A percentile compares a stretch with the other conserved stretches of the same genome.
Evolutionary conservation across 1,140 invertebrate species (phyloP).

Genomic region (Caenorhabditis inopinata): DNA sequence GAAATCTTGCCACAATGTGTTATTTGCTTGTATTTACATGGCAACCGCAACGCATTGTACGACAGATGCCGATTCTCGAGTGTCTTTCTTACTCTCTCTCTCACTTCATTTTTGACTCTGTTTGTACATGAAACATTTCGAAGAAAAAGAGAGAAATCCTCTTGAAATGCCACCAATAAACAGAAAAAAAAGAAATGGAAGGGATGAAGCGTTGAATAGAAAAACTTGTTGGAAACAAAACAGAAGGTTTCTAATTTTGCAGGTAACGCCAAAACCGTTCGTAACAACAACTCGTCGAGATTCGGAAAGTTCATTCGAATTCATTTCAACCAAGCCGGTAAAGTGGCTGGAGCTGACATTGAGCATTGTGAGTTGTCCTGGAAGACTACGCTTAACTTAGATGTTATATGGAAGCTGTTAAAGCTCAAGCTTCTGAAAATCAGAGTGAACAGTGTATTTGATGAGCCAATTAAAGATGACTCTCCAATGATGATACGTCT

Average conservation of each 20-base stretch:
- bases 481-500: too few species aligned
- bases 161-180: not conserved
- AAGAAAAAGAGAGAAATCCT: not conserved
- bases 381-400: too few species aligned
- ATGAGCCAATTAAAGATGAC: too few species aligned
- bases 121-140: slow-evolving; percentile 1
- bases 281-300: slow-evolving; percentile 99
- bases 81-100: not conserved
- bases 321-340: slow-evolving; percentile 97
- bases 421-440: too few species aligned
- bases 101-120: not conserved
- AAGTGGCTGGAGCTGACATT: slow-evolving; percentile 99
- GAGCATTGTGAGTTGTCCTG: slow-evolving; percentile 93
- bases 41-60: not conserved
- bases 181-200: too few species aligned
- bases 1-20: not conserved
- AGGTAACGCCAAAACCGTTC: slow-evolving; percentile 94
- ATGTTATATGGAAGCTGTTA: too few species aligned
- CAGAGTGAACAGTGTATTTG: too few species aligned
- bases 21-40: slow-evolving; percentile 27
- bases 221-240: not conserved
- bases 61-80: slow-evolving; percentile 4
- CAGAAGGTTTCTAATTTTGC: not conserved
- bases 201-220: not conserved
- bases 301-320: slow-evolving; percentile 96